Conservation (phyloP, 2,888 invertebrate species). For the Schizaphis graminum region DNA sequence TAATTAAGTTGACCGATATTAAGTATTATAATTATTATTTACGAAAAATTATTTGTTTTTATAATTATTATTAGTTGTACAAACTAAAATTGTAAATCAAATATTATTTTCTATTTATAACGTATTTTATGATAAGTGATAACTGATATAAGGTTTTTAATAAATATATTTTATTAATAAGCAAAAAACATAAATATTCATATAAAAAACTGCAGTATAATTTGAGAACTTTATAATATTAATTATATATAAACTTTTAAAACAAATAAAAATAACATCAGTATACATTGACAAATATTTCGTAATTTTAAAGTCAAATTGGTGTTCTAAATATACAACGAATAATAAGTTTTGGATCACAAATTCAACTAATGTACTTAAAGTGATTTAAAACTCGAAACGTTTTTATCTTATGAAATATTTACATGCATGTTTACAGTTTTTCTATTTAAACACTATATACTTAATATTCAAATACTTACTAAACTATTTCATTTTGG, state of each 20-base stretch:
- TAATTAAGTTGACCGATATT: background rate
- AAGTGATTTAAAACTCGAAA: background rate
- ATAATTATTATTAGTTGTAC: background rate
- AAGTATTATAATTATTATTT: no score
- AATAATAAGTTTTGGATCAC: background rate
- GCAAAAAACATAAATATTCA: background rate
- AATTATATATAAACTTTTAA: background rate
- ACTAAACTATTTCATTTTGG: background rate
- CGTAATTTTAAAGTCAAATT: background rate
- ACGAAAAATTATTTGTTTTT: no score
- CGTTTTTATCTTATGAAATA: background rate
- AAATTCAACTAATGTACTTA: background rate
- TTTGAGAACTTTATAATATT: background rate
- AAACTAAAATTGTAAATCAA: background rate
- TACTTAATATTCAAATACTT: background rate
- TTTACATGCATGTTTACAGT: background rate
- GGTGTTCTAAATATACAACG: background rate
- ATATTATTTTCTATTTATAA: background rate
- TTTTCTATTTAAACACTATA: background rate
- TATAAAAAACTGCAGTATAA: background rate
- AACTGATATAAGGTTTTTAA: background rate
- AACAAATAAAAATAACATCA: background rate
- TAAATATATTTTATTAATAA: background rate
- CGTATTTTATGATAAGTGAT: background rate
- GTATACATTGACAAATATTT: background rate